Evolutionary conservation across 2,888 invertebrate genomes (phyloP).

Genomic region (Tetragonisca angustula): DNA sequence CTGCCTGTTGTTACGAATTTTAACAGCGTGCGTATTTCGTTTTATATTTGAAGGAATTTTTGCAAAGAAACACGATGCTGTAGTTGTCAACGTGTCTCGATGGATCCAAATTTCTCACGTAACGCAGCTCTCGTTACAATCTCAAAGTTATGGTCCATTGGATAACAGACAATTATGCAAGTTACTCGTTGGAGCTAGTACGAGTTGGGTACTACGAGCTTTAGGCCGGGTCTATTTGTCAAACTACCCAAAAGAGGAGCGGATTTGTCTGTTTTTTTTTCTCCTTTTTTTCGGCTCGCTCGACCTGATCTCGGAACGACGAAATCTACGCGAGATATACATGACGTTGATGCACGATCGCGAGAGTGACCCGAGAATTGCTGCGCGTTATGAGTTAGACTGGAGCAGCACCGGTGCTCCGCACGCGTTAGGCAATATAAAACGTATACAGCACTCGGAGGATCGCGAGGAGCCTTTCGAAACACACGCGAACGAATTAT

Average conservation of each 20-base stretch:
- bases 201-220: neutral
- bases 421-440: constrained; percentile 62
- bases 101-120: no score
- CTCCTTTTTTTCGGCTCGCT: neutral
- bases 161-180: constrained; percentile 6
- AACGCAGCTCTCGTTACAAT: no score
- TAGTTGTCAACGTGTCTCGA: no score
- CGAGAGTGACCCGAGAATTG: constrained; percentile 66
- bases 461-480: constrained; percentile 64
- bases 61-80: no score
- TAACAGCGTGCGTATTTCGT: neutral
- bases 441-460: constrained; percentile 49
- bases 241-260: constrained; percentile 15
- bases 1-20: neutral
- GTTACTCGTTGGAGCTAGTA: neutral
- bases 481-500: constrained; percentile 66
- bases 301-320: constrained; percentile 28
- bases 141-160: no score
- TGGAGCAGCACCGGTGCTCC: constrained; percentile 17
- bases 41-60: no score
- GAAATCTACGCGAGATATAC: constrained; percentile 29
- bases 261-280: constrained; percentile 14
- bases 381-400: constrained; percentile 64
- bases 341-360: constrained; percentile 68
- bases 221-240: neutral